Evolutionary conservation across 2,113 vertebrate species (phyloP).

Genomic region (Rhombomys opimus): DNA sequence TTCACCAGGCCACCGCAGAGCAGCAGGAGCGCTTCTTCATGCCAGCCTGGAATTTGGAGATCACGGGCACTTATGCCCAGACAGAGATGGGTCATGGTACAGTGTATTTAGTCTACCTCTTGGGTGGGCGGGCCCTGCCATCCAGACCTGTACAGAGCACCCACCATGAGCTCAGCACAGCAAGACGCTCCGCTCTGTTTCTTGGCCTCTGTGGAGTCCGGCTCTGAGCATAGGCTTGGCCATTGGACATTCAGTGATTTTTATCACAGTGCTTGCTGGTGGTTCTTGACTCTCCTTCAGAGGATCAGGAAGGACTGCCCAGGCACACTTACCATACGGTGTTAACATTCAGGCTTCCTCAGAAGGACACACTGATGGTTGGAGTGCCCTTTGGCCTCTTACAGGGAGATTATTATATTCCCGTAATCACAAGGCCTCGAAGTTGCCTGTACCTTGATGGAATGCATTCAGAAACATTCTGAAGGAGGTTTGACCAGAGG

Average conservation of each 20-base stretch:
- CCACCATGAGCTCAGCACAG: rapidly evolving
- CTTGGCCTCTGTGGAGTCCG: background rate
- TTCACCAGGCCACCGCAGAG: slow-evolving; percentile 96
- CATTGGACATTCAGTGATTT: background rate
- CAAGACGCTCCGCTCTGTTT: rapidly evolving
- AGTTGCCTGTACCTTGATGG: background rate
- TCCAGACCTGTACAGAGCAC: background rate
- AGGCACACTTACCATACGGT: background rate
- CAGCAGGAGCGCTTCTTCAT: slow-evolving; percentile 99
- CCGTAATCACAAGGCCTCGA: background rate
- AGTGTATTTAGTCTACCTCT: slow-evolving; percentile 84
- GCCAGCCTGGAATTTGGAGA: slow-evolving; percentile 97
- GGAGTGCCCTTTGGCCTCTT: background rate
- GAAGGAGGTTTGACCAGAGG: background rate
- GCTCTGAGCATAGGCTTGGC: background rate
- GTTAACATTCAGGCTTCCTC: background rate
- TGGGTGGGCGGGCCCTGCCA: slow-evolving; percentile 60
- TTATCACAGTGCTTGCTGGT: background rate
- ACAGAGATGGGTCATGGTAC: slow-evolving; percentile 99
- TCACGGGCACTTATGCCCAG: slow-evolving; percentile 99
- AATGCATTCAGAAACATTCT: background rate
- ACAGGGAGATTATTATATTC: background rate
- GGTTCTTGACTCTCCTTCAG: background rate
- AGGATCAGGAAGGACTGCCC: background rate
- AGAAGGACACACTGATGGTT: background rate